These are phyloP conservation scores for Geophilus truncorum DNA, from an alignment of 2,888 invertebrate species.

Conservation along the genomic window DNA sequence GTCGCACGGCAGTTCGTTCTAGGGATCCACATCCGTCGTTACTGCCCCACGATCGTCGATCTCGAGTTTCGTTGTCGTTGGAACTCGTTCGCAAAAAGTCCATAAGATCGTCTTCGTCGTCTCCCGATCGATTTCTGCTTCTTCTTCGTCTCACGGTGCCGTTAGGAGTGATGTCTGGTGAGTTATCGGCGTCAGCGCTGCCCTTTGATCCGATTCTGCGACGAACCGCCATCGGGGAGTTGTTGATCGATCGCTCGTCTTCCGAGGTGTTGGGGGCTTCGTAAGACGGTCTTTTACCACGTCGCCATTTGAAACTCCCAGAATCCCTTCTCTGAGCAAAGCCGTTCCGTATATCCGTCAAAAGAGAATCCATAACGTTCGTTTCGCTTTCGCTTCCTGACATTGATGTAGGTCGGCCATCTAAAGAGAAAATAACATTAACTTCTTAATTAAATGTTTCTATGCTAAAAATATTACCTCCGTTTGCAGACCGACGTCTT, in stretches of 20 bases:
- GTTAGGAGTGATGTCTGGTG: slow-evolving; percentile 75
- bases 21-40: slow-evolving; percentile 47
- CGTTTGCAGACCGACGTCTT: background rate
- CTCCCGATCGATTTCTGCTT: slow-evolving; percentile 73
- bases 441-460: background rate
- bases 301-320: slow-evolving; percentile 36
- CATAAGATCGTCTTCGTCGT: slow-evolving; percentile 64
- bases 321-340: slow-evolving; percentile 39
- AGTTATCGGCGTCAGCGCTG: slow-evolving; percentile 39
- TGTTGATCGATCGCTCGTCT: slow-evolving; percentile 58
- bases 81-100: slow-evolving; percentile 44
- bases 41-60: slow-evolving; percentile 51
- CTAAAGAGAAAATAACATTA: slow-evolving; percentile 31
- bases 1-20: slow-evolving; percentile 85
- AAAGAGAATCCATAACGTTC: slow-evolving; percentile 69
- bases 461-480: background rate
- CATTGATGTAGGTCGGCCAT: slow-evolving; percentile 30
- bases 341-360: slow-evolving; percentile 66
- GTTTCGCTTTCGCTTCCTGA: slow-evolving; percentile 38
- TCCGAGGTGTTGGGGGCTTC: slow-evolving; percentile 46
- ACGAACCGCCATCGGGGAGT: slow-evolving; percentile 63
- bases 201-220: slow-evolving; percentile 56
- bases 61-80: slow-evolving; percentile 34
- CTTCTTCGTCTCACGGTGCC: slow-evolving; percentile 72
- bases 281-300: slow-evolving; percentile 32